Evolutionary conservation across 2,113 vertebrate species (phyloP).

Genomic region (Galbula dea): DNA sequence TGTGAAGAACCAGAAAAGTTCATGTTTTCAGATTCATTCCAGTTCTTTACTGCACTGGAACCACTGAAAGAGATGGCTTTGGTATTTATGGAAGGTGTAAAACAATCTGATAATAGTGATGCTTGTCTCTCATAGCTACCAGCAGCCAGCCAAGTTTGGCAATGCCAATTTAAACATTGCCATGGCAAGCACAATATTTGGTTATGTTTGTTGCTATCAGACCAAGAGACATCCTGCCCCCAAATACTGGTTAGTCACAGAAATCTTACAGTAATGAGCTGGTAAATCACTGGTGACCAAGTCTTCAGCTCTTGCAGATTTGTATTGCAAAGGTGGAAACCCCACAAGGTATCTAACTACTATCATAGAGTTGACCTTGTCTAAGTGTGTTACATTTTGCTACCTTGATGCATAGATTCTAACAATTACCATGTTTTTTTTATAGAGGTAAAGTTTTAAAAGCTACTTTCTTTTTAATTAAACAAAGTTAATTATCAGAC

Average conservation of each 20-base stretch:
- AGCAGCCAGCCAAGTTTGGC: not conserved
- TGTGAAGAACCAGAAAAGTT: not conserved
- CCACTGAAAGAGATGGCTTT: not conserved
- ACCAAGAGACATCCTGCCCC: not conserved
- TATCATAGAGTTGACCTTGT: not conserved
- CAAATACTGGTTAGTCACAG: not conserved
- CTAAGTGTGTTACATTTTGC: not conserved
- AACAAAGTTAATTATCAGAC: not conserved
- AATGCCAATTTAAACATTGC: not conserved
- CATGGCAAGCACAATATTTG: accelerated
- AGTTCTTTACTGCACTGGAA: not conserved
- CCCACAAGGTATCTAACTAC: not conserved
- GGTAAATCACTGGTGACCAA: not conserved
- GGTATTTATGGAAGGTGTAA: not conserved
- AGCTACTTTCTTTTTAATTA: not conserved
- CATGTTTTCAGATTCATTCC: not conserved
- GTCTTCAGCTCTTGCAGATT: not conserved
- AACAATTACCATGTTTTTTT: not conserved
- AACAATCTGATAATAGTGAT: not conserved
- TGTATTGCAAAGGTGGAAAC: not conserved
- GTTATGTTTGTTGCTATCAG: not conserved
- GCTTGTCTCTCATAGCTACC: not conserved
- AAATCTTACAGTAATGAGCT: not conserved
- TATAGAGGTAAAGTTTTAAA: no score
- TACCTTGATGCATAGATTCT: not conserved